Base-by-base conservation (phyloP, 2,113 vertebrate species). In the Nothobranchius kuhntae region DNA sequence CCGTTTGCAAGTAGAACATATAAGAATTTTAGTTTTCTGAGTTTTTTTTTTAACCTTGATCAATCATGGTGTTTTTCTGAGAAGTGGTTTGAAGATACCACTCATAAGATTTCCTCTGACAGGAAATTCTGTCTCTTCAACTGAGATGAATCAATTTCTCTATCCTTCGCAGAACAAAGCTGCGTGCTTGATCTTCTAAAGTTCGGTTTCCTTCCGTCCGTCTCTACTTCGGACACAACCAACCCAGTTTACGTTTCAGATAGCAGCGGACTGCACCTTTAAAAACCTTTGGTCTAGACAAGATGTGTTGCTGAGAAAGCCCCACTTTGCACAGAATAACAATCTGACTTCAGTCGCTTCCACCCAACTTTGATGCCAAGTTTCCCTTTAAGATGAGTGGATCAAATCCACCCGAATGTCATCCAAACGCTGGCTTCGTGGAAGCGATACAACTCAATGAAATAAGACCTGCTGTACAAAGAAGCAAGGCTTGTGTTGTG, bases 371-470 rank as follows among this genome's bases (percentile, higher is more conserved):
- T 53, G 13, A 53, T 53, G 61, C 61, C 38, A 53, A 24, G 50
- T 64, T 53, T 65, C 51, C 50, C 38, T 45, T 45, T 45, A 42
- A 30, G 21, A 53, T 54, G 38, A 53, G 51, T 12, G 6, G 40
- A 44, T 65, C 38, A 44, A 65, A 65, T 53, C 51, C 51, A 65
- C 21, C 52, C 45, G 38, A 65, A 65, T 45, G 51, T 53, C 51
- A 53, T 53, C 21, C 53, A 13, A 65, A 65, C 5, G 13, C 13
- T 9, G 21, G 13, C 44, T 53, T 13, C 30, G 13, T 53, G 21
- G 40, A 53, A 65, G 62, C 5, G 62, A 53, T 65, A 53, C 51
- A 53, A 26, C 38, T 53, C 48, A 42, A 10, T 40, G 13, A 65
- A 65, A 54, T 30, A 35, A 8, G 14, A 54, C 12, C 51, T 26